These are phyloP conservation scores for Steatocranus sp. DNA, from an alignment of 2,797 vertebrate genomes.

Conservation along the genomic window DNA sequence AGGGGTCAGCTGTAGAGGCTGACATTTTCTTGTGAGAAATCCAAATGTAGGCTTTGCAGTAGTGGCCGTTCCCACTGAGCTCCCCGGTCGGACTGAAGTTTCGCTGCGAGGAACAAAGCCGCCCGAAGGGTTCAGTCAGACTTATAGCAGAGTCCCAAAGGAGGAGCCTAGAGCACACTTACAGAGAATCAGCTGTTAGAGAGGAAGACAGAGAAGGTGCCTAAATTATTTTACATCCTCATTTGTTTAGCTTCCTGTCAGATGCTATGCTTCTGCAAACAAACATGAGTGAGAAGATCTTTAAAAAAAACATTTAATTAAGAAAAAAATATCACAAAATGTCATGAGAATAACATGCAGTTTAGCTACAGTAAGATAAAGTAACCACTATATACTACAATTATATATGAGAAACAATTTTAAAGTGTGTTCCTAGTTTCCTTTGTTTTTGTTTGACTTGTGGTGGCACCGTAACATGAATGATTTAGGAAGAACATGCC, in stretches of 20 bases:
- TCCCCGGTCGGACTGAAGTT: constrained; percentile 13
- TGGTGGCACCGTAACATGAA: constrained; percentile 61
- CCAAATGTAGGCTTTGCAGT: constrained; percentile 28
- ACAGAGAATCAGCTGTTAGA: constrained; percentile 27
- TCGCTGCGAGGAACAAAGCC: constrained; percentile 22
- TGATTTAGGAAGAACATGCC: constrained; percentile 69
- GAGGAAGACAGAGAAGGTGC: constrained; percentile 51
- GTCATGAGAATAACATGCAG: constrained; percentile 40
- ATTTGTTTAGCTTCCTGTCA: constrained; percentile 45
- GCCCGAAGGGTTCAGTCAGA: constrained; percentile 23
- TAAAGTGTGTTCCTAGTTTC: constrained; percentile 43
- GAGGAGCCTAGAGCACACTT: constrained; percentile 51
- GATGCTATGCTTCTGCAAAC: constrained; percentile 53
- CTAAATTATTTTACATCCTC: constrained; percentile 44
- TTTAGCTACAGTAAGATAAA: constrained; percentile 54
- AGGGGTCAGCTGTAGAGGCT: background rate
- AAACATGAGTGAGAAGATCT: constrained; percentile 34
- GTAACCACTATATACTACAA: constrained; percentile 52
- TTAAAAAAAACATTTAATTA: constrained; percentile 2
- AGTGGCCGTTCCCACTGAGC: constrained; percentile 20
- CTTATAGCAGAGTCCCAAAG: constrained; percentile 31
- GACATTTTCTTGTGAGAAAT: constrained; percentile 1
- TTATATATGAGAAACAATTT: constrained; percentile 44
- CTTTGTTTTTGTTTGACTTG: constrained; percentile 13
- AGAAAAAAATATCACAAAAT: constrained; percentile 26